Conservation (phyloP, 2,888 invertebrate genomes). For the Leucophenga maculata region DNA sequence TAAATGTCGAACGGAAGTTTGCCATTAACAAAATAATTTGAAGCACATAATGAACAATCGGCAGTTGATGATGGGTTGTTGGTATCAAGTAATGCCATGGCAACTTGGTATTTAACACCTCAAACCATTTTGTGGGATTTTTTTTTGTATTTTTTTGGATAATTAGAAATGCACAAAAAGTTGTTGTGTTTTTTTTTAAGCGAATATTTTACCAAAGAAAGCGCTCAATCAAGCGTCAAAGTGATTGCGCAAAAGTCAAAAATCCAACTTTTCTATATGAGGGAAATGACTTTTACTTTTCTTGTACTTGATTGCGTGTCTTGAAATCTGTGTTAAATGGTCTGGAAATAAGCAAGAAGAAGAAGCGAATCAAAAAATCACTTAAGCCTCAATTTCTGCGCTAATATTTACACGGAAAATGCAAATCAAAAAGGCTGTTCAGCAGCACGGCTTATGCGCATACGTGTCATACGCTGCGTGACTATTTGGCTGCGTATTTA, state of each 20-base stretch:
- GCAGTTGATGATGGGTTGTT: no score
- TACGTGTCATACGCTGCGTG: no score
- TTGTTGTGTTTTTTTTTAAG: no score
- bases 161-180: no score
- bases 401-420: neutral
- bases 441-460: no score
- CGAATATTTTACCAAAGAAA: neutral
- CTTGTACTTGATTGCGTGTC: neutral
- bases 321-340: conserved; percentile 49
- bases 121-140: no score
- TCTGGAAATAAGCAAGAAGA: conserved; percentile 54
- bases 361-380: conserved; percentile 1
- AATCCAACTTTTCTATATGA: neutral
- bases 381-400: neutral
- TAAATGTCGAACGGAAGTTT: conserved; percentile 52
- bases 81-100: no score
- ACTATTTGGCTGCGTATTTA: no score
- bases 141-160: no score
- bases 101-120: no score
- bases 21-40: neutral
- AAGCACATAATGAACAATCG: no score
- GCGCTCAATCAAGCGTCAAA: conserved; percentile 60
- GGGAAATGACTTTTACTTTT: conserved; percentile 18
- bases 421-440: neutral
- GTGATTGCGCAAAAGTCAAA: conserved; percentile 41